A percentile compares a stretch with the other conserved stretches of the same genome.
Conservation (phyloP, 2,888 invertebrate genomes). For the Dasysyrphus albostriatus region DNA sequence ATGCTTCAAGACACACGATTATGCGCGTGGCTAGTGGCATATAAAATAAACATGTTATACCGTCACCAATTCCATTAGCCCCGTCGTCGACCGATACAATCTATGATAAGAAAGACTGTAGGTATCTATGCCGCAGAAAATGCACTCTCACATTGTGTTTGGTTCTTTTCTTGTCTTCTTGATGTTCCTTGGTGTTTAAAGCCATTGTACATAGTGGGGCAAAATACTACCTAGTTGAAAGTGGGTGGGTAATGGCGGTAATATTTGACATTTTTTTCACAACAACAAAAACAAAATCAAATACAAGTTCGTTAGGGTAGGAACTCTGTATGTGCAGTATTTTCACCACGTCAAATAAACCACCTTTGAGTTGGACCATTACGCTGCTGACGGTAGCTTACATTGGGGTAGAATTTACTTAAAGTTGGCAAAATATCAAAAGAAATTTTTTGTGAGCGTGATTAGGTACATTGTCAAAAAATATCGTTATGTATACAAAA, state of each 20-base stretch:
- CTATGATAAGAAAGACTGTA: constrained; percentile 21
- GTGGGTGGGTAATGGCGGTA: constrained; percentile 30
- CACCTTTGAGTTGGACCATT: not conserved
- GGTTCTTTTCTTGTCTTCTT: constrained; percentile 17
- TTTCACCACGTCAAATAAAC: not conserved
- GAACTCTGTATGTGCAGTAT: not conserved
- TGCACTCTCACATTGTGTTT: not conserved
- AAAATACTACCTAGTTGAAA: not conserved
- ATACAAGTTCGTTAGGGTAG: not conserved
- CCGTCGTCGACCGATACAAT: not conserved
- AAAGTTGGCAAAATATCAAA: not conserved
- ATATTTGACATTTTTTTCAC: constrained; percentile 25
- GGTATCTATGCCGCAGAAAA: constrained; percentile 6
- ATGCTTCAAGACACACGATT: constrained; percentile 8
- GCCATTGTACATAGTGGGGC: not conserved
- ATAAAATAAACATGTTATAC: constrained; percentile 13
- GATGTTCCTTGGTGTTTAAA: not conserved
- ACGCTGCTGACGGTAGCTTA: not conserved
- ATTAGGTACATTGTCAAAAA: no score
- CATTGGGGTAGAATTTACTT: not conserved
- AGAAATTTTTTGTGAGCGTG: not conserved
- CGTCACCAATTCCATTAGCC: constrained; percentile 17
- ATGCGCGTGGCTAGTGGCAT: constrained; percentile 21
- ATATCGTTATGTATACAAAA: no score
- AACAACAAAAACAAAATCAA: not conserved